Base-by-base conservation (phyloP, 1,140 invertebrate species). In the Catajapyx aquilonaris region DNA sequence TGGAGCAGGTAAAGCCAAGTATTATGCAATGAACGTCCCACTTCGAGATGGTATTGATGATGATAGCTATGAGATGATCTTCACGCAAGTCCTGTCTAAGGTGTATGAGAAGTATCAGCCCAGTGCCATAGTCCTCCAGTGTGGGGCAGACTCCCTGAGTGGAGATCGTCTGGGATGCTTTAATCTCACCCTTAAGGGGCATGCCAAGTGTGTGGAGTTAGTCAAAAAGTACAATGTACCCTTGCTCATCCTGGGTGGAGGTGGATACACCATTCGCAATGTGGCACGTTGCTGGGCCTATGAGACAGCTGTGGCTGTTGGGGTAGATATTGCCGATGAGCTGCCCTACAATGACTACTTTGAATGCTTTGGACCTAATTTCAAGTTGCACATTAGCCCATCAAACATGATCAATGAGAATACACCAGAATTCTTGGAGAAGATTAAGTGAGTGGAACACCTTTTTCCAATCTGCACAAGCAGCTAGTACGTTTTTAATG, bases 381-480 rank as follows among this genome's bases (percentile, higher is more conserved):
- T 66, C 43, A 53, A 56, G 2, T 48, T 68, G 1, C 53, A 62
- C 43, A 69, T 64, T 46, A 69, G 59, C 55, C 73, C 57, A 46
- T 65, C 53, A 40, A 71, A 57, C 46, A 72, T 55, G 71, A 62
- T 48, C 47, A 70, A 62, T 62, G 90, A 96, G 57, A 99, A 99
- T 55, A 96, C 93, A 2, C 67, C 77, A 0, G 95, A 99, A 54
- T 99, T 99, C 62, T 65, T 99, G 43, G 93, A 99, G 44, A 96
- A 94, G 66, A 95, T 96, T 37, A 96, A 91, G 83, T 85, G 53
- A 66, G 71, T 48, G n/a, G n/a, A n/a, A n/a, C n/a, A n/a, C n/a
- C n/a, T n/a, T n/a, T n/a, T n/a, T n/a, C n/a, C n/a, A n/a, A n/a
- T n/a, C n/a, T n/a, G n/a, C n/a, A n/a, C n/a, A n/a, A n/a, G n/a